Conservation (phyloP, 2,797 vertebrate genomes). For the Decapterus maruadsi region DNA sequence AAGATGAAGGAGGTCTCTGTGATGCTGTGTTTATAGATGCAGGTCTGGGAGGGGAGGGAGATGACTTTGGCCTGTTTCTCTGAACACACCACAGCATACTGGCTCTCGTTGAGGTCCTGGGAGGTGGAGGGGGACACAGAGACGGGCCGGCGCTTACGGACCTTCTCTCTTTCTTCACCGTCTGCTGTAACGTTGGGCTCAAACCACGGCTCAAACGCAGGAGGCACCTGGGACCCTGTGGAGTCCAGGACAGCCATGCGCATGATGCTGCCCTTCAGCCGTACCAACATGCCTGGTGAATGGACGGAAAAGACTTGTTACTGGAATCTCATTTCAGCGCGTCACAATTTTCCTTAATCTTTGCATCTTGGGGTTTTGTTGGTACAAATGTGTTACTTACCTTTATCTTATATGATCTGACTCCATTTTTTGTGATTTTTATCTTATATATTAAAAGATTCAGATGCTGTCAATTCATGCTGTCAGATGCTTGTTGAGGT, state of each 20-base stretch:
- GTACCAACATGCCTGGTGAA: slow-evolving; percentile 91
- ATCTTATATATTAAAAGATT: not conserved
- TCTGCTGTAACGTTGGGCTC: slow-evolving; percentile 93
- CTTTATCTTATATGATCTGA: not conserved
- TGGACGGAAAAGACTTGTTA: not conserved
- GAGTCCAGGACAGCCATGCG: slow-evolving; percentile 96
- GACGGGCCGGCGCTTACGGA: slow-evolving; percentile 88
- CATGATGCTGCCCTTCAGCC: slow-evolving; percentile 94
- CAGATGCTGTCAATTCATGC: too few relatives aligned
- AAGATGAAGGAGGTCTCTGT: slow-evolving; percentile 98
- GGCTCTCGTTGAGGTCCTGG: slow-evolving; percentile 96
- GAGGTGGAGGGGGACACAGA: slow-evolving; percentile 95
- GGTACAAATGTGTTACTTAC: not conserved
- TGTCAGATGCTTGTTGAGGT: too few relatives aligned
- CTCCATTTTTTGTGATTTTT: not conserved
- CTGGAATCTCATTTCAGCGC: not conserved
- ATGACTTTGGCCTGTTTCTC: slow-evolving; percentile 99
- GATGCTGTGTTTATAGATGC: slow-evolving; percentile 97
- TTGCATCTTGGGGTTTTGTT: not conserved
- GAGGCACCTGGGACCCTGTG: slow-evolving; percentile 89
- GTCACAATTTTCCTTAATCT: not conserved
- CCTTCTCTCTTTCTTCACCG: slow-evolving; percentile 93
- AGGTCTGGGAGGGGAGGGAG: slow-evolving; percentile 95
- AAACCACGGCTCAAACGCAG: slow-evolving; percentile 92
- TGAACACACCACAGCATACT: slow-evolving; percentile 97